phyloP scores from a whole-genome alignment of 2,113 vertebrate genomes.

The Phalacrocorax aristotelis region DNA sequence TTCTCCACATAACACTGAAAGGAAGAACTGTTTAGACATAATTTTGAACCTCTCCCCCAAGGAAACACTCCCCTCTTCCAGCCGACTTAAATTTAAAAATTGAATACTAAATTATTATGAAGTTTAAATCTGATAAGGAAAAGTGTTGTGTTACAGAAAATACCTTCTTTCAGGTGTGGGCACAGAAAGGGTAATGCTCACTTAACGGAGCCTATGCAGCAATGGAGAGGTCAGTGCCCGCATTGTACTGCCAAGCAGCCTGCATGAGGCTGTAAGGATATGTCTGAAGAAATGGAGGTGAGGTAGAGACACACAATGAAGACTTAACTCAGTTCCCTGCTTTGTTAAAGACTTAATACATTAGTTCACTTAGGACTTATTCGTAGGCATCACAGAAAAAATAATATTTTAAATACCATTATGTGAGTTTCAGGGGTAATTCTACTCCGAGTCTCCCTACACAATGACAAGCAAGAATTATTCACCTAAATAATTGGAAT shows the following conservation, averaged over 20 bases:
- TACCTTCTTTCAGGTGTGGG: not conserved
- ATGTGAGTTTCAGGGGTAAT: not conserved
- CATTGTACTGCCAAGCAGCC: rapidly evolving
- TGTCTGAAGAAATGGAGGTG: not conserved
- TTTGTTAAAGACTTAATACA: not conserved
- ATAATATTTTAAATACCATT: not conserved
- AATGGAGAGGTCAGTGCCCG: not conserved
- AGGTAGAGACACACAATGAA: not conserved
- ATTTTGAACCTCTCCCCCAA: not conserved
- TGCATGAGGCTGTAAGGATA: not conserved
- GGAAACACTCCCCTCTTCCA: not conserved
- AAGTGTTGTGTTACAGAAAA: not conserved
- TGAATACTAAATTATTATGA: not conserved
- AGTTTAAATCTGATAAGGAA: not conserved
- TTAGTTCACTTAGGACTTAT: not conserved
- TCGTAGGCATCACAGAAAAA: not conserved
- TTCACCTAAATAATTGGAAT: not conserved
- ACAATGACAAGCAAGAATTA: not conserved
- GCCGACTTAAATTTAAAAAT: not conserved
- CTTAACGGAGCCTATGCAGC: not conserved
- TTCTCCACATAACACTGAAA: not conserved
- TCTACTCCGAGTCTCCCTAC: not conserved
- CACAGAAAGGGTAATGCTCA: not conserved
- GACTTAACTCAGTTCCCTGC: not conserved
- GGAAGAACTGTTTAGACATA: not conserved